phyloP scores from a whole-genome alignment of 2,113 vertebrate species.

The Caranx melampygus region DNA sequence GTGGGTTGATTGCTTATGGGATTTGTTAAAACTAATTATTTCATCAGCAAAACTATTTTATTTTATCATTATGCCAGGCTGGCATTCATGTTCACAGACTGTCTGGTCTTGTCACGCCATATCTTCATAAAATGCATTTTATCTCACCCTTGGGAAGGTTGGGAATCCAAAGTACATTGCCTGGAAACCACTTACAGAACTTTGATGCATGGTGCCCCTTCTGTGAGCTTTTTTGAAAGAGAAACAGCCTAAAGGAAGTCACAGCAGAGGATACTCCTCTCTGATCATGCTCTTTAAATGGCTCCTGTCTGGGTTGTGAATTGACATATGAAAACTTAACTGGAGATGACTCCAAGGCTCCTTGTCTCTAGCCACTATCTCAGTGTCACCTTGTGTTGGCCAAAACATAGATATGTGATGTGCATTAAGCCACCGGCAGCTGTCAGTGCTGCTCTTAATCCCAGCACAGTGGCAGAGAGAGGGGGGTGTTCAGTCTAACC shows the following conservation, averaged over 20 bases:
- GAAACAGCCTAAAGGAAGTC: constrained; percentile 49
- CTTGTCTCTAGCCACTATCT: constrained; percentile 48
- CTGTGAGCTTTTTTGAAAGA: constrained; percentile 46
- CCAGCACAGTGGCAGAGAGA: constrained; percentile 17
- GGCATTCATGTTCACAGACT: constrained; percentile 26
- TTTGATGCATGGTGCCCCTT: constrained; percentile 34
- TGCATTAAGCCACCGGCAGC: constrained; percentile 71
- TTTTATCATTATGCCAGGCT: constrained; percentile 25
- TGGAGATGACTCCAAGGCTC: constrained; percentile 56
- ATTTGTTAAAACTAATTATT: not conserved
- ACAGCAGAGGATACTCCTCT: constrained; percentile 49
- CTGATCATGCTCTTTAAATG: constrained; percentile 59
- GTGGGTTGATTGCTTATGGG: not conserved
- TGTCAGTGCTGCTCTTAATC: constrained; percentile 71
- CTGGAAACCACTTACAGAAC: constrained; percentile 65
- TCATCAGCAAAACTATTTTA: constrained; percentile 1
- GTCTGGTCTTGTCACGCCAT: constrained; percentile 33
- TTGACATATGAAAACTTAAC: constrained; percentile 59
- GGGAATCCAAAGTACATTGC: constrained; percentile 57
- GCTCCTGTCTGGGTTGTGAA: constrained; percentile 57
- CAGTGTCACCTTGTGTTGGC: constrained; percentile 72
- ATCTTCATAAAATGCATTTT: constrained; percentile 50
- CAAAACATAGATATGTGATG: constrained; percentile 66
- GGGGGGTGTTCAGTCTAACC: constrained; percentile 50
- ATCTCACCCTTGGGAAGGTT: constrained; percentile 51